These are phyloP conservation scores for Phenganax subtilis DNA, from an alignment of 92 coral and sea anemone species.

Conservation along the genomic window DNA sequence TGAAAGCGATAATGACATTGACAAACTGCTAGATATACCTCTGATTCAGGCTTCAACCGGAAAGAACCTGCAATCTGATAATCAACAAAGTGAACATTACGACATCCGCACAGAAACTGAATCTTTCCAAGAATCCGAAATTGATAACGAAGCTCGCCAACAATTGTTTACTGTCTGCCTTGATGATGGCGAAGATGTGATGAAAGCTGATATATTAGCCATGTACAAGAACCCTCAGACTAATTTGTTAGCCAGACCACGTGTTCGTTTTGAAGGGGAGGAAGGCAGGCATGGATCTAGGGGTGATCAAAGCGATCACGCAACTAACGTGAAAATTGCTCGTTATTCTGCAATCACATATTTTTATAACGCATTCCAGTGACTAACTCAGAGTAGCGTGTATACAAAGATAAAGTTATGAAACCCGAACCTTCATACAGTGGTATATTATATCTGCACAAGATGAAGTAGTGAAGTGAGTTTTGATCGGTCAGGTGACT, in stretches of 20 bases:
- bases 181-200: constrained; percentile 38
- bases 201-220: not conserved
- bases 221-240: constrained; percentile 7
- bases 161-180: constrained; percentile 42
- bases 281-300: not conserved
- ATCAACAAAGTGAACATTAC: not conserved
- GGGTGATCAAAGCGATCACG: no score
- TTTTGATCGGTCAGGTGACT: no score
- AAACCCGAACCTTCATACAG: no score
- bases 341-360: no score
- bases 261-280: constrained; percentile 1
- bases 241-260: not conserved
- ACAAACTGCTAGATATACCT: not conserved
- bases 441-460: no score
- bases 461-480: no score
- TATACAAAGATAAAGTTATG: no score
- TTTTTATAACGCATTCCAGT: no score
- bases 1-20: not conserved
- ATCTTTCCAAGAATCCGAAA: not conserved
- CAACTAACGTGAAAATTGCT: no score
- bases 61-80: not conserved
- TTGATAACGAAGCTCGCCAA: constrained; percentile 16
- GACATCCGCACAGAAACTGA: not conserved
- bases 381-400: no score
- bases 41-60: not conserved